Evolutionary conservation across 2,888 invertebrate species (phyloP).

Genomic region (Mythimna loreyi): DNA sequence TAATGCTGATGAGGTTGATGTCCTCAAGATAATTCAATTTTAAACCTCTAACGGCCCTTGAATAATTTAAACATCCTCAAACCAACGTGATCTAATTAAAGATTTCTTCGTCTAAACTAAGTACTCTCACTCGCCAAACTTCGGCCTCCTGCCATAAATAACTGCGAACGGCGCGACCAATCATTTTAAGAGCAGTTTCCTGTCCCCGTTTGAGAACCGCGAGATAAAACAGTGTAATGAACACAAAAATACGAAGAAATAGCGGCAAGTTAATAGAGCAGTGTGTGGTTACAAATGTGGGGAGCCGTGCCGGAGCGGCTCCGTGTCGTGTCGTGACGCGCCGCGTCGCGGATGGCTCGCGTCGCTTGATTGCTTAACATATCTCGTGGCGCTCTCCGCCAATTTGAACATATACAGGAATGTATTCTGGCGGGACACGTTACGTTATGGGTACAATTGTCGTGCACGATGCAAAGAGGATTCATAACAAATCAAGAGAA

Average conservation of each 20-base stretch:
- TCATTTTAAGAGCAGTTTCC: slow-evolving; percentile 58
- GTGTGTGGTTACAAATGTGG: slow-evolving; percentile 74
- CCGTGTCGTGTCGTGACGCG: slow-evolving; percentile 45
- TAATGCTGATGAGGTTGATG: slow-evolving; percentile 32
- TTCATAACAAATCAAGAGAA: not conserved
- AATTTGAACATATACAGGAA: slow-evolving; percentile 51
- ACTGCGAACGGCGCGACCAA: slow-evolving; percentile 48
- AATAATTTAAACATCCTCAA: slow-evolving; percentile 46
- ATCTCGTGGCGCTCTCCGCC: slow-evolving; percentile 63
- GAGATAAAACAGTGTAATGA: slow-evolving; percentile 77
- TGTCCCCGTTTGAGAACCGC: slow-evolving; percentile 59
- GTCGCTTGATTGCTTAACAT: slow-evolving; percentile 77
- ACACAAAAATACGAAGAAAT: slow-evolving; percentile 77
- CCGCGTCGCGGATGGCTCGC: slow-evolving; percentile 55
- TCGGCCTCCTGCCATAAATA: slow-evolving; percentile 53
- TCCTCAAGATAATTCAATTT: slow-evolving; percentile 34
- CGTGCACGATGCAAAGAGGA: not conserved
- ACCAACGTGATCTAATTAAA: slow-evolving; percentile 53
- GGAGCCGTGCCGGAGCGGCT: slow-evolving; percentile 41
- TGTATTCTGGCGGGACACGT: not conserved
- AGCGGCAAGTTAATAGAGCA: slow-evolving; percentile 71
- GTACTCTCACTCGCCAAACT: slow-evolving; percentile 33
- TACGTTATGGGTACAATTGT: not conserved
- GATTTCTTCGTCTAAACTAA: slow-evolving; percentile 39
- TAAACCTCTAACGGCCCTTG: slow-evolving; percentile 29